These are phyloP conservation scores for Apis mellifera DNA, from an alignment of 1,140 invertebrate species.

Conservation along the genomic window Amel_HAv3.1 CM009944.2:9406001-9406500, in stretches of 20 bases:
- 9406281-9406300: slow-evolving; percentile 70
- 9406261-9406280: background rate
- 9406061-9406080: too few relatives aligned
- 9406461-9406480: slow-evolving; percentile 76
- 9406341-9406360: slow-evolving; percentile 63
- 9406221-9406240: background rate
- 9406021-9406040: too few relatives aligned
- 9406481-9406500: slow-evolving; percentile 80
- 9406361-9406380: background rate
- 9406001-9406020: too few relatives aligned
- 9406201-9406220: background rate
- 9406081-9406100: too few relatives aligned
- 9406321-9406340: background rate
- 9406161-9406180: slow-evolving; percentile 29
- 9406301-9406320: slow-evolving; percentile 69
- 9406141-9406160: slow-evolving; percentile 14
- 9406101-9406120: background rate
- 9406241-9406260: background rate
- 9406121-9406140: background rate
- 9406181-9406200: slow-evolving; percentile 3
- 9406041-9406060: too few relatives aligned
- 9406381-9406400: background rate
- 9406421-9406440: slow-evolving; percentile 13
- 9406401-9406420: background rate
- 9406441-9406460: slow-evolving; percentile 77